phyloP scores from a whole-genome alignment of 2,113 vertebrate genomes.

The Terrapene triunguis region DNA sequence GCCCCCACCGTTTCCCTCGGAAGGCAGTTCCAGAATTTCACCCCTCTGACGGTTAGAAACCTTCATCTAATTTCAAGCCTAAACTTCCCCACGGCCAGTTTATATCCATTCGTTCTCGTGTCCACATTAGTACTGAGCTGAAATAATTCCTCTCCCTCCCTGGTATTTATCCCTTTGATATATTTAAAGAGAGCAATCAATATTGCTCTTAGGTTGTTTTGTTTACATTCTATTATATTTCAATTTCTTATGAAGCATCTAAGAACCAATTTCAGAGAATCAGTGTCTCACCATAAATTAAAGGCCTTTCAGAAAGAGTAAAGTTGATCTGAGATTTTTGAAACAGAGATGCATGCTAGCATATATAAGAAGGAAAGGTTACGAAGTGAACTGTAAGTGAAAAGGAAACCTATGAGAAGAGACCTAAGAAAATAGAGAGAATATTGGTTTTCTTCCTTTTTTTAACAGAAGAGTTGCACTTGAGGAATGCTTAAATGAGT shows the following conservation, averaged over 20 bases:
- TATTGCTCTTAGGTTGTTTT: accelerated
- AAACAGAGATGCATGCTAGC: neutral
- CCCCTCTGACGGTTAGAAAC: too few relatives aligned
- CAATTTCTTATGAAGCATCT: neutral
- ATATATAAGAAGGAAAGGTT: neutral
- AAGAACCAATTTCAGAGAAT: neutral
- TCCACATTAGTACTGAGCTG: too few relatives aligned
- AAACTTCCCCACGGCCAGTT: too few relatives aligned
- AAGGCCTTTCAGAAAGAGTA: neutral
- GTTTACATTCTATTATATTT: too few relatives aligned
- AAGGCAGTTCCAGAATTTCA: too few relatives aligned
- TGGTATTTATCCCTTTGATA: too few relatives aligned
- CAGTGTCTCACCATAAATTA: neutral
- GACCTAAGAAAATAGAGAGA: neutral
- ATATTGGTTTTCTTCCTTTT: neutral
- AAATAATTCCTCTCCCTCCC: too few relatives aligned
- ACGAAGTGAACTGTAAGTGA: neutral
- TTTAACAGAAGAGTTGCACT: neutral
- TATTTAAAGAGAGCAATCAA: too few relatives aligned
- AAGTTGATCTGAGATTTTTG: neutral
- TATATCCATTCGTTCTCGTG: too few relatives aligned
- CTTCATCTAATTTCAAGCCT: too few relatives aligned
- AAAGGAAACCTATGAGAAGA: neutral
- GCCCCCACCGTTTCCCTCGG: too few relatives aligned
- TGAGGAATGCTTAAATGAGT: neutral